Evolutionary conservation across 2,888 invertebrate genomes (phyloP).

Genomic region (Tyria jacobaeae): DNA sequence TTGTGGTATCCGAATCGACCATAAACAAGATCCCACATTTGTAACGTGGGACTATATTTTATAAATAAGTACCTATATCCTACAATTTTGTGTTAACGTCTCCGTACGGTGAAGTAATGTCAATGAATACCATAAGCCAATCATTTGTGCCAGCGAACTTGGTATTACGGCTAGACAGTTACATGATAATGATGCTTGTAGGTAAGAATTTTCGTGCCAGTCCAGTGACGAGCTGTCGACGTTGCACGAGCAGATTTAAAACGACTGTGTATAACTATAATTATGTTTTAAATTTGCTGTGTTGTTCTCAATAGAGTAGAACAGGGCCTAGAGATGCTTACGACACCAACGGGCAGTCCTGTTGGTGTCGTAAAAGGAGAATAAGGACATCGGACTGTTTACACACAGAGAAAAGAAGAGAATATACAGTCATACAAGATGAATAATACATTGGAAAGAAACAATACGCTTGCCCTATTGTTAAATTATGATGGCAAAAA

Average conservation of each 20-base stretch:
- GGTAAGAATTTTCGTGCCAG: slow-evolving; percentile 1
- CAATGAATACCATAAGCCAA: slow-evolving; percentile 2
- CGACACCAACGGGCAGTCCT: no score
- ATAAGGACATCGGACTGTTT: no score
- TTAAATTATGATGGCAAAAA: no score
- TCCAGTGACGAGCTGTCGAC: slow-evolving; percentile 10
- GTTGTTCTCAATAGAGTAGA: no score
- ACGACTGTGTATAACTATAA: not conserved
- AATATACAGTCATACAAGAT: no score
- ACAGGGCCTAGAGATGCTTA: no score
- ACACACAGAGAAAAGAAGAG: no score
- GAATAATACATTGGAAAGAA: no score
- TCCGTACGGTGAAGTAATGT: slow-evolving; percentile 2
- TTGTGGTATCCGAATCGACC: not conserved
- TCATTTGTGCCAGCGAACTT: slow-evolving; percentile 14
- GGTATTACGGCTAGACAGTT: slow-evolving; percentile 15
- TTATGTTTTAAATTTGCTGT: no score
- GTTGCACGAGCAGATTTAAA: not conserved
- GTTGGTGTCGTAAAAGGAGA: no score
- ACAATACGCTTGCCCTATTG: no score
- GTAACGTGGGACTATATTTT: not conserved
- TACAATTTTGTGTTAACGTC: slow-evolving; percentile 6
- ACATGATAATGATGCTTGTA: slow-evolving; percentile 18
- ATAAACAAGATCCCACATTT: not conserved
- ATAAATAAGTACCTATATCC: not conserved